A percentile compares a stretch with the other conserved stretches of the same genome.
These are phyloP conservation scores for Goniozus legneri DNA, from an alignment of 1,140 invertebrate species.

Conservation along the genomic window DNA sequence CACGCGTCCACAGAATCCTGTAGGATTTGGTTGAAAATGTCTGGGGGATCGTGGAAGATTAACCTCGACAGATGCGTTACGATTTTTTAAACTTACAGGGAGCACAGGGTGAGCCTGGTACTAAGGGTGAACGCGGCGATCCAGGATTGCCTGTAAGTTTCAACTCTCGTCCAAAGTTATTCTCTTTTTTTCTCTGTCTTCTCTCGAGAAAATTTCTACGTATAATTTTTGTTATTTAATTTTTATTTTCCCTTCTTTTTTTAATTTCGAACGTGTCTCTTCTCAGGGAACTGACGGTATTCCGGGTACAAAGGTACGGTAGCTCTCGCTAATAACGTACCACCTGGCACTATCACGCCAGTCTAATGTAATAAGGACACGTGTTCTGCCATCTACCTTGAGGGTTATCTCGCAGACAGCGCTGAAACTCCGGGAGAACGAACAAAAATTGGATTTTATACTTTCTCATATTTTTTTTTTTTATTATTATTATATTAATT, in stretches of 20 bases:
- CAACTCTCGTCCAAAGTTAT: not conserved
- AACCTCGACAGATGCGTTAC: not conserved
- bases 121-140: slow-evolving; percentile 86
- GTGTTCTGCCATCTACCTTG: slow-evolving; percentile 30
- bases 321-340: slow-evolving; percentile 29
- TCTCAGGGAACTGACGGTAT: slow-evolving; percentile 89
- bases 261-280: too few relatives aligned
- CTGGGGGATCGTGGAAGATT: too few relatives aligned
- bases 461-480: too few relatives aligned
- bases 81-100: slow-evolving; percentile 62
- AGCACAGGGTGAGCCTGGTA: slow-evolving; percentile 84
- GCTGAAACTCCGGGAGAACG: too few relatives aligned
- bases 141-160: slow-evolving; percentile 83
- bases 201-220: slow-evolving; percentile 2
- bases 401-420: slow-evolving; percentile 18
- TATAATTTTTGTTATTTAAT: not conserved
- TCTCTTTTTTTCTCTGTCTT: too few relatives aligned
- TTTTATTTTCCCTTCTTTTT: not conserved
- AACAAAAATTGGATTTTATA: slow-evolving; percentile 9
- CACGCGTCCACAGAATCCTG: too few relatives aligned
- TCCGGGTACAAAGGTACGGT: slow-evolving; percentile 79
- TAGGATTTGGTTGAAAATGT: too few relatives aligned
- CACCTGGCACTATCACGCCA: slow-evolving; percentile 27
- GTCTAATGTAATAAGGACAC: slow-evolving; percentile 29
- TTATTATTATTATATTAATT: too few relatives aligned